phyloP scores from a whole-genome alignment of 2,888 invertebrate species.

The Eupeodes luniger region DNA sequence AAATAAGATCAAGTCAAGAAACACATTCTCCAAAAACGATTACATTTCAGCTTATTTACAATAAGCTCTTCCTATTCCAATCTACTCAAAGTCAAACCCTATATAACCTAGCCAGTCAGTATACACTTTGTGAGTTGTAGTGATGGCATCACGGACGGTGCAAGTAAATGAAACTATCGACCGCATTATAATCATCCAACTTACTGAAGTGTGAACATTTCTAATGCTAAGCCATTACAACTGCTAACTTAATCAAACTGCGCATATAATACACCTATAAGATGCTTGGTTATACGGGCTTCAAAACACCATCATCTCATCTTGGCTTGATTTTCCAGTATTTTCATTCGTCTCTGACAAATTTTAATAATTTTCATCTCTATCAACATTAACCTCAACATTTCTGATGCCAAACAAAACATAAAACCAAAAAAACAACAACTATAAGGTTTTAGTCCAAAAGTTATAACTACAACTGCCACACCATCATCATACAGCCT shows the following conservation, averaged over 20 bases:
- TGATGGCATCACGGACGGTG: not conserved
- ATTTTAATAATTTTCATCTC: slow-evolving; percentile 76
- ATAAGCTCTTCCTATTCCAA: not conserved
- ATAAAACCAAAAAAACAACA: not conserved
- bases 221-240: slow-evolving; percentile 50
- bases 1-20: slow-evolving; percentile 2
- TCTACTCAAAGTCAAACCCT: not conserved
- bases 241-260: slow-evolving; percentile 26
- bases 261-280: not conserved
- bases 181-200: slow-evolving; percentile 33
- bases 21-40: not conserved
- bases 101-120: not conserved
- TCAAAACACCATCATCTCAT: slow-evolving; percentile 12
- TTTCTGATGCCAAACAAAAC: slow-evolving; percentile 14
- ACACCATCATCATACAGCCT: slow-evolving; percentile 25
- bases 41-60: slow-evolving; percentile 20
- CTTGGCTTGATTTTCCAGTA: slow-evolving; percentile 37
- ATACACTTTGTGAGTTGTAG: not conserved
- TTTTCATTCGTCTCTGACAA: slow-evolving; percentile 75
- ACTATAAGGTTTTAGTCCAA: too few species aligned
- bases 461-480: slow-evolving; percentile 26
- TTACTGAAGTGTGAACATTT: slow-evolving; percentile 67
- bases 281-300: slow-evolving; percentile 18
- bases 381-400: slow-evolving; percentile 74
- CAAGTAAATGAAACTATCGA: slow-evolving; percentile 26